Percentiles rank a stretch among this genome's conserved stretches.
Conservation (phyloP, 2,888 invertebrate species). For the Onchidella celtica region DNA sequence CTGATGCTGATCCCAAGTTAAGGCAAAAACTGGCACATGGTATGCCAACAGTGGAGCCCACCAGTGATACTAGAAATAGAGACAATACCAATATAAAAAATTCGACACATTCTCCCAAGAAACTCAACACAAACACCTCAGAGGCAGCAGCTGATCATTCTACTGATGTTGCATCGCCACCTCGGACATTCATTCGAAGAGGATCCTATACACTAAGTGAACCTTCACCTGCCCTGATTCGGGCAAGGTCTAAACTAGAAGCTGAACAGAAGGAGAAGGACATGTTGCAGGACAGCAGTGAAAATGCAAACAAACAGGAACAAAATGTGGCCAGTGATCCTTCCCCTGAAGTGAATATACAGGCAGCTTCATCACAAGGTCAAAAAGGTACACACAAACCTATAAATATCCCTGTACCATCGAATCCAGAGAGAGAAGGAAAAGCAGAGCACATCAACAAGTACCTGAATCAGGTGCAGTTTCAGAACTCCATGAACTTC, state of each 20-base stretch:
- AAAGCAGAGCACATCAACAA: slow-evolving; percentile 76
- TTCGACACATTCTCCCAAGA: slow-evolving; percentile 30
- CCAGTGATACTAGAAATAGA: background rate
- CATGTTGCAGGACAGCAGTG: background rate
- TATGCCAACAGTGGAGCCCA: background rate
- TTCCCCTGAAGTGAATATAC: background rate
- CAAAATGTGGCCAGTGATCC: background rate
- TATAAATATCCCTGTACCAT: slow-evolving; percentile 30
- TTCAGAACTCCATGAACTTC: slow-evolving; percentile 55
- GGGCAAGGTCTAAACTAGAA: slow-evolving; percentile 34
- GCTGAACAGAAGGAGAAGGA: background rate
- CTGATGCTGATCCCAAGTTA: background rate
- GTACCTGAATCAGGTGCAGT: slow-evolving; percentile 72
- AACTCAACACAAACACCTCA: slow-evolving; percentile 26
- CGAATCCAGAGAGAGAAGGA: slow-evolving; percentile 65
- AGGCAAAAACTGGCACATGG: background rate
- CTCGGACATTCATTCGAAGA: slow-evolving; percentile 83
- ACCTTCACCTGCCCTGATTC: slow-evolving; percentile 87
- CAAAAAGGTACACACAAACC: too few relatives aligned
- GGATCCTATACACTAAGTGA: slow-evolving; percentile 89
- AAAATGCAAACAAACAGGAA: background rate
- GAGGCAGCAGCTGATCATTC: background rate
- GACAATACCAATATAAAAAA: background rate
- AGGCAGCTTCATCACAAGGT: background rate
- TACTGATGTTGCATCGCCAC: slow-evolving; percentile 9